Conservation (phyloP, 2,888 invertebrate genomes). For the Steinernema hermaphroditum region DNA sequence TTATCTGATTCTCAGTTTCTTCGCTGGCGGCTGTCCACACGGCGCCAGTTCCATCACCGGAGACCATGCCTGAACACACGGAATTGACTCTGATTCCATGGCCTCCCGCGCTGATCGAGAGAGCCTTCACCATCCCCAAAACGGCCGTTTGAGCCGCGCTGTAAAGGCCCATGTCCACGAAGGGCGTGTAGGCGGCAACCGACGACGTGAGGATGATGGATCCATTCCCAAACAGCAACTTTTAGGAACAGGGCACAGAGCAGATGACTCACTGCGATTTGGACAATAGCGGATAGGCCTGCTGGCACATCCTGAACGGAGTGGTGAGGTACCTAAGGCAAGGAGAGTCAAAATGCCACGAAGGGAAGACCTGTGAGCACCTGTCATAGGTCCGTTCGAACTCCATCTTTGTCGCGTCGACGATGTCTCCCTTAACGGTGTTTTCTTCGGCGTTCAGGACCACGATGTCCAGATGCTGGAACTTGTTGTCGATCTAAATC, state of each 20-base stretch:
- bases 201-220: constrained; percentile 47
- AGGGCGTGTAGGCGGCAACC: constrained; percentile 52
- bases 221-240: constrained; percentile 38
- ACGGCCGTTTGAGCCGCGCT: constrained; percentile 51
- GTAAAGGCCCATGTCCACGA: constrained; percentile 57
- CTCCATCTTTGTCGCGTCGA: constrained; percentile 40
- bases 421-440: constrained; percentile 50
- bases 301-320: constrained; percentile 52
- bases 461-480: constrained; percentile 35
- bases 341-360: too few relatives aligned
- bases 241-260: not conserved
- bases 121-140: constrained; percentile 47
- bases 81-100: constrained; percentile 53
- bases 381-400: constrained; percentile 47
- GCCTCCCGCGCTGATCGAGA: constrained; percentile 18
- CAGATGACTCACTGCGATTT: constrained; percentile 47
- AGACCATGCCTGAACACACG: constrained; percentile 54
- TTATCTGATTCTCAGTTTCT: constrained; percentile 37
- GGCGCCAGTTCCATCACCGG: constrained; percentile 50
- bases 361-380: not conserved
- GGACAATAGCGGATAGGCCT: constrained; percentile 46
- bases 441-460: constrained; percentile 44
- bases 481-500: constrained; percentile 43
- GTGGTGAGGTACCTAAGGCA: constrained; percentile 46
- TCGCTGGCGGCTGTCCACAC: constrained; percentile 51